Evolutionary conservation across 2,113 vertebrate genomes (phyloP).

Genomic region (Willisornis vidua): DNA sequence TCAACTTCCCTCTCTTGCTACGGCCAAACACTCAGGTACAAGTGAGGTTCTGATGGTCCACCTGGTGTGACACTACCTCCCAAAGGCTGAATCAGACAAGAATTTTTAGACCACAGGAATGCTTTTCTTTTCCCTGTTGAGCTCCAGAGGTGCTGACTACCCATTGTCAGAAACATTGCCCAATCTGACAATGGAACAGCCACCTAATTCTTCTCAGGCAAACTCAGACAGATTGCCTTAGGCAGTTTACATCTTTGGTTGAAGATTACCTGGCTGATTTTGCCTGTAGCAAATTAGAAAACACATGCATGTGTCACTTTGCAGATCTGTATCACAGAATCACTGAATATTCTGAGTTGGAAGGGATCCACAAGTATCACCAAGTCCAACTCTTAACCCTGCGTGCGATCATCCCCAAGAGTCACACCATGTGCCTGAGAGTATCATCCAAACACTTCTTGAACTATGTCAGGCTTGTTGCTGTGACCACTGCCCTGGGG

Average conservation of each 20-base stretch:
- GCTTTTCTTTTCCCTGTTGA: neutral
- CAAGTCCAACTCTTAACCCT: neutral
- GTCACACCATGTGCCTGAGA: neutral
- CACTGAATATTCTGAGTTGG: neutral
- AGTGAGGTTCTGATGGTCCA: neutral
- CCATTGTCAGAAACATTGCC: neutral
- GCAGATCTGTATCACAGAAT: neutral
- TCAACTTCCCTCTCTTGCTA: neutral
- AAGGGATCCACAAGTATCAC: neutral
- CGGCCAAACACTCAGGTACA: neutral
- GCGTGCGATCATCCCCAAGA: neutral
- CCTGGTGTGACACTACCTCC: neutral
- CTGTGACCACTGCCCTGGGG: neutral
- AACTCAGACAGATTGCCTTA: neutral
- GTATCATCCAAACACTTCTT: neutral
- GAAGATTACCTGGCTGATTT: neutral
- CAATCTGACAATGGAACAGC: neutral
- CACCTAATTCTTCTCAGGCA: neutral
- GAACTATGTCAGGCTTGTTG: neutral
- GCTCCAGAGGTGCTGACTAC: neutral
- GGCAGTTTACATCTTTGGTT: neutral
- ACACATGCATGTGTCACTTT: neutral
- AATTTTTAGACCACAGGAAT: neutral
- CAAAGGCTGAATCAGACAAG: neutral
- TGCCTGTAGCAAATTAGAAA: constrained; percentile 5